A percentile compares a stretch with the other conserved stretches of the same genome.
Conservation (phyloP, 2,888 invertebrate species). For the Phengaris alcon region DNA sequence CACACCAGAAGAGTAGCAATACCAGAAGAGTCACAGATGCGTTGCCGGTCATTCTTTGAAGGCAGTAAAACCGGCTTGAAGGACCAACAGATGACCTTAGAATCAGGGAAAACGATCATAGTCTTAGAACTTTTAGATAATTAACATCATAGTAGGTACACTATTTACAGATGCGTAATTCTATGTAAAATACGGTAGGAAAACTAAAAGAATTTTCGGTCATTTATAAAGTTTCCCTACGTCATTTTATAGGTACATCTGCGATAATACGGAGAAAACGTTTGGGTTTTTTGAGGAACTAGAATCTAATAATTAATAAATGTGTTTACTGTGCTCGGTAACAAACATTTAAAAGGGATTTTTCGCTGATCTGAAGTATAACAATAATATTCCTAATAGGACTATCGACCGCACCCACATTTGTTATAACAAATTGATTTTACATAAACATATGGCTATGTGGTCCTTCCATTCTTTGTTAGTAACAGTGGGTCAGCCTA, state of each 20-base stretch:
- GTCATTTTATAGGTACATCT: neutral
- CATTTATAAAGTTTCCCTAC: neutral
- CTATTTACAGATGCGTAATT: neutral
- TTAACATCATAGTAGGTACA: neutral
- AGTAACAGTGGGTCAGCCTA: conserved; percentile 21
- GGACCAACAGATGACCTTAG: neutral
- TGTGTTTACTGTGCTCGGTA: neutral
- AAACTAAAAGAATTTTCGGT: neutral
- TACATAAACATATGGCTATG: conserved; percentile 26
- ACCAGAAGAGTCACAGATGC: too few species aligned
- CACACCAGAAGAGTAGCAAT: too few species aligned
- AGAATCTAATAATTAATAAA: neutral
- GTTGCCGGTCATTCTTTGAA: too few species aligned
- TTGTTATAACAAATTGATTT: conserved; percentile 19
- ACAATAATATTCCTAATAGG: conserved; percentile 23
- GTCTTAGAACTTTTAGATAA: too few species aligned
- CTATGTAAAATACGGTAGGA: neutral
- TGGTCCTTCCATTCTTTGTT: conserved; percentile 20
- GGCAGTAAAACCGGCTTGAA: neutral
- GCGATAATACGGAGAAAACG: neutral
- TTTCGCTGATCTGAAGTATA: conserved; percentile 10
- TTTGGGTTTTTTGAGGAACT: neutral
- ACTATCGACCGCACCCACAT: conserved; percentile 20
- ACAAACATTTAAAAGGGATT: neutral
- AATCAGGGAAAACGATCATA: neutral